A percentile compares a stretch with the other conserved stretches of the same genome.
Conservation (phyloP, 2,113 vertebrate genomes). For the Pedionomus torquatus region DNA sequence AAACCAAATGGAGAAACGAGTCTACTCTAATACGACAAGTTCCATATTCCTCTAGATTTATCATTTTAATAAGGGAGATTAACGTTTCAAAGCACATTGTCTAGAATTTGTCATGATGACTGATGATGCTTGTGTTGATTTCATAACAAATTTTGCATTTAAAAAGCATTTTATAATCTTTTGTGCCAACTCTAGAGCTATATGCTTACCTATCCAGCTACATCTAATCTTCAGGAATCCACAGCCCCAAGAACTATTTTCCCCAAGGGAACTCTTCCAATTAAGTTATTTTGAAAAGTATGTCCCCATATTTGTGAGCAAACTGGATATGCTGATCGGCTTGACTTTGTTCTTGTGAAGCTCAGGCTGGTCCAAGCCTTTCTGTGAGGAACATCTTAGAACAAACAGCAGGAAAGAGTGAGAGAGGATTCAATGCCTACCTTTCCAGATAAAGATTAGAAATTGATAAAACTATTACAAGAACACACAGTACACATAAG, state of each 20-base stretch:
- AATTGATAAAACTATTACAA: neutral
- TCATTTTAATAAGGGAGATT: constrained; percentile 14
- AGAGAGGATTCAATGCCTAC: neutral
- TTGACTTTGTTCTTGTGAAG: neutral
- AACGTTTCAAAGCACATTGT: neutral
- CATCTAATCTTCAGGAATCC: neutral
- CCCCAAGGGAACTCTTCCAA: neutral
- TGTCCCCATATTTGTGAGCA: neutral
- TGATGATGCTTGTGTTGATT: neutral
- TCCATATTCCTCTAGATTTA: neutral
- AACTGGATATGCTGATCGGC: neutral
- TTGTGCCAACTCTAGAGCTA: neutral
- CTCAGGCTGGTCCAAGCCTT: neutral
- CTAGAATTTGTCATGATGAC: neutral
- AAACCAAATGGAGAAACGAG: neutral
- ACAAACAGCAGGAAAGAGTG: neutral
- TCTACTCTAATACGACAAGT: neutral
- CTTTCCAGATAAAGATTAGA: neutral
- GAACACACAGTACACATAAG: neutral
- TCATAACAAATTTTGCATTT: neutral
- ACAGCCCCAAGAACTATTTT: neutral
- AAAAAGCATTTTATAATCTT: neutral
- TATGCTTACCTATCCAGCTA: neutral
- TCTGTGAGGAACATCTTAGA: neutral
- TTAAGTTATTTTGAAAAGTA: neutral